Evolutionary conservation across 2,888 invertebrate genomes (phyloP), one percentile per base, ranked within the genome.

Genomic region (Andrena trimmerana): DNA sequence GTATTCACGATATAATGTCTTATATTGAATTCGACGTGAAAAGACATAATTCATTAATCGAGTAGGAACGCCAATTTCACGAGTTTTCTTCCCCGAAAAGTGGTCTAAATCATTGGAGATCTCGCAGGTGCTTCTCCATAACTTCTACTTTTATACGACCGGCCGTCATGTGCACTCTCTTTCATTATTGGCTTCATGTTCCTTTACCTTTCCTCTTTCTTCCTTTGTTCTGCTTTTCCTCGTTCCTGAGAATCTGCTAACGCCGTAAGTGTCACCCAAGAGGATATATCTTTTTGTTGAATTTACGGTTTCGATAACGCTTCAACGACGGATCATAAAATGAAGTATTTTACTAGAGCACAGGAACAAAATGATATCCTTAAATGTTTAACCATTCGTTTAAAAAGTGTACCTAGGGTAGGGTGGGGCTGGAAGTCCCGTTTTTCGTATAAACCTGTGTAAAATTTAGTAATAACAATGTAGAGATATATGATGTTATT

Each of bases 311-410:
- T 79, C 54, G 63, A 83, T 83, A 52, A 69, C 54, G 42, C 29
- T 57, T 65, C 66, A 78, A 77, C 54, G 63, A 63, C 33, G 13
- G 52, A 59, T n/a, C 31, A 52, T n/a, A 57, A 78, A 78, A 82
- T 74, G 66, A 68, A 68, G 27, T 50, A 24, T 69, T 52, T 10
- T 50, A n/a, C 62, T 42, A 60, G 67, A 65, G 67, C 59, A 42
- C 62, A 69, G 54, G 27, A 62, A 60, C 65, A 42, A 73, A 79
- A 60, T 72, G 62, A 27, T 71, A 71, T 78, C 52, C 75, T 74
- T 84, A 86, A 88, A 88, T 88, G 86, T 85, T 78, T 74, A 76
- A 86, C 79, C 86, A 36, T 76, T 78, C 67, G 77, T 60, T 70
- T 72, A 24, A 3, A 24, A 20, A 57, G 24, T 10, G 3, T 8